phyloP scores from a whole-genome alignment of 2,113 vertebrate genomes.

The Pseudorhombus dupliciocellatus region DNA sequence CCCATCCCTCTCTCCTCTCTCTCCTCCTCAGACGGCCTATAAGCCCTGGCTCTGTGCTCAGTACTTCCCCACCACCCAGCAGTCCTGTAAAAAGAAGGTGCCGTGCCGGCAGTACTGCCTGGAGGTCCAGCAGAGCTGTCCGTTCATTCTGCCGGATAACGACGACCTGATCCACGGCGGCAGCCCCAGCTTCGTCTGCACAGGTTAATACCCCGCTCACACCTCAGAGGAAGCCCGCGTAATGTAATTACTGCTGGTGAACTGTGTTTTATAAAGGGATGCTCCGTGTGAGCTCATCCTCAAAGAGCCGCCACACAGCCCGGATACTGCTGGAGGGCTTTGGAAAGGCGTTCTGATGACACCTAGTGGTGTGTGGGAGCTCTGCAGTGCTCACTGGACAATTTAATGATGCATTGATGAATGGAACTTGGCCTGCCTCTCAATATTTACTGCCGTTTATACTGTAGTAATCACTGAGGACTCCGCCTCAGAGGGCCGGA shows the following conservation, averaged over 20 bases:
- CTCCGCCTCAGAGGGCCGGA: conserved; percentile 10
- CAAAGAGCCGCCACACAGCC: conserved; percentile 9
- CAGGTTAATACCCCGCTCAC: conserved; percentile 82
- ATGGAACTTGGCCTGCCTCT: conserved; percentile 27
- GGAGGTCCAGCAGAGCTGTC: conserved; percentile 98
- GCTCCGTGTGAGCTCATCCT: conserved; percentile 12
- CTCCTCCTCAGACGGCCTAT: conserved; percentile 89
- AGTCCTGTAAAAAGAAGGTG: conserved; percentile 93
- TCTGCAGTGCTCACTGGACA: conserved; percentile 12
- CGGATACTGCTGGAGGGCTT: conserved; percentile 31
- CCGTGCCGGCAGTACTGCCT: conserved; percentile 98
- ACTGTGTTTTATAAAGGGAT: conserved; percentile 9
- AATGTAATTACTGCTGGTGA: conserved; percentile 11
- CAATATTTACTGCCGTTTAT: conserved; percentile 32
- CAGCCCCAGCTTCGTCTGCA: conserved; percentile 99
- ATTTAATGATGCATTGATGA: conserved; percentile 21
- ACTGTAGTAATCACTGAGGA: conserved; percentile 20
- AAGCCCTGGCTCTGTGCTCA: conserved; percentile 99
- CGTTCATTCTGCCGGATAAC: conserved; percentile 98
- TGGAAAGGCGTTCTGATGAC: conserved; percentile 61
- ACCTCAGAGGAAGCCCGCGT: conserved; percentile 5
- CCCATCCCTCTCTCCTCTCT: conserved; percentile 6
- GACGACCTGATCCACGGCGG: conserved; percentile 98
- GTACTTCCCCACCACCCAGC: conserved; percentile 96
- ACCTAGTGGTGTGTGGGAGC: conserved; percentile 56